Conservation (phyloP, 2,888 invertebrate genomes). For the Gonocerus acuteangulatus region DNA sequence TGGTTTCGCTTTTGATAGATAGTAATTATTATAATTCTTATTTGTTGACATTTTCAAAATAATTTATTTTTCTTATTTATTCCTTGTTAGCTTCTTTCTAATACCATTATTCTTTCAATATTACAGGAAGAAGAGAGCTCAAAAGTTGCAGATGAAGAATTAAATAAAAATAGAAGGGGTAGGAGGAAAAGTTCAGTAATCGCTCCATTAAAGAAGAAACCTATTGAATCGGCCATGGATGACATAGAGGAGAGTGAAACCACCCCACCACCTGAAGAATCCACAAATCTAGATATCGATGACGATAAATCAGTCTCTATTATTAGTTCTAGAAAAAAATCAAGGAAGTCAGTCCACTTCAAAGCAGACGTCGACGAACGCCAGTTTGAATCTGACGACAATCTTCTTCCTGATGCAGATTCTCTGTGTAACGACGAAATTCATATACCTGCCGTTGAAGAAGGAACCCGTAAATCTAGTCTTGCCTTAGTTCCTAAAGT, state of each 20-base stretch:
- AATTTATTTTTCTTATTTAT: too few relatives aligned
- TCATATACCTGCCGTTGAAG: neutral
- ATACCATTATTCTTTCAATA: too few relatives aligned
- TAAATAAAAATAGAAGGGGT: neutral
- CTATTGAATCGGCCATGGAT: too few relatives aligned
- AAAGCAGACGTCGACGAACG: neutral
- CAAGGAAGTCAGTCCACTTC: constrained; percentile 1
- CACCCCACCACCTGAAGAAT: too few relatives aligned
- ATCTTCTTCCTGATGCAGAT: too few relatives aligned
- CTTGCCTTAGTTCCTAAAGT: neutral
- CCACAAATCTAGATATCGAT: too few relatives aligned
- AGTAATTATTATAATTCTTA: too few relatives aligned
- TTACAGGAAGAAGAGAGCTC: neutral
- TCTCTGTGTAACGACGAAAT: neutral
- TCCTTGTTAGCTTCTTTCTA: too few relatives aligned
- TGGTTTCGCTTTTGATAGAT: too few relatives aligned
- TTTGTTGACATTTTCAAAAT: too few relatives aligned
- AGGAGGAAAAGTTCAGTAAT: neutral
- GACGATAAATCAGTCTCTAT: too few relatives aligned
- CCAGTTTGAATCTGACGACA: neutral
- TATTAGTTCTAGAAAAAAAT: neutral
- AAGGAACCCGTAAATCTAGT: neutral
- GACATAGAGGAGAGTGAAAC: too few relatives aligned
- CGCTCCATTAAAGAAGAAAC: neutral
- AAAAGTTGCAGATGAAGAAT: neutral